phyloP scores from a whole-genome alignment of 2,888 invertebrate species.

The Apotomis capreana region DNA sequence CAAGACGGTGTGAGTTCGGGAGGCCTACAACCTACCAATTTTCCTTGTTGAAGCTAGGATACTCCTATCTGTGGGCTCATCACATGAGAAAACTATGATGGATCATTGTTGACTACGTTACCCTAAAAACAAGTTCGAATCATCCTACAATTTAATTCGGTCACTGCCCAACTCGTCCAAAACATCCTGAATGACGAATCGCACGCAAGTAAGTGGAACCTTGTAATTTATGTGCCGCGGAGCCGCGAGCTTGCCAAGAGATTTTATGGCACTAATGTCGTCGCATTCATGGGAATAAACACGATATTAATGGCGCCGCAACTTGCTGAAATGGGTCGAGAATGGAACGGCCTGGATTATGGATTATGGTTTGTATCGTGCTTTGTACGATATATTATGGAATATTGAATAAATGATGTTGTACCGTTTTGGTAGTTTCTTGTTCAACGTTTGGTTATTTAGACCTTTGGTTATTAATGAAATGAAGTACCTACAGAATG shows the following conservation, averaged over 20 bases:
- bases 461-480: too few species aligned
- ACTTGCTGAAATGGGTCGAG: conserved; percentile 18
- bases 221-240: conserved; percentile 32
- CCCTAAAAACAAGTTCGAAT: not conserved
- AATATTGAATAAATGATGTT: not conserved
- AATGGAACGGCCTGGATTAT: conserved; percentile 27
- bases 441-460: not conserved
- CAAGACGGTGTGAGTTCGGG: too few species aligned
- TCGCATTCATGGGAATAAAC: conserved; percentile 40
- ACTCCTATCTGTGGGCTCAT: too few species aligned
- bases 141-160: conserved; percentile 11
- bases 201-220: conserved; percentile 35
- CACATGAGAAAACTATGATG: too few species aligned
- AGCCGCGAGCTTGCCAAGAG: conserved; percentile 39
- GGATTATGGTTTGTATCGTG: conserved; percentile 27
- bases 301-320: conserved; percentile 39
- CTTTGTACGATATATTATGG: conserved; percentile 17
- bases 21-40: too few species aligned
- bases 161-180: conserved; percentile 28
- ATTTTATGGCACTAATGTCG: conserved; percentile 40
- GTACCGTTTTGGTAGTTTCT: not conserved
- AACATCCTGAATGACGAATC: conserved; percentile 41
- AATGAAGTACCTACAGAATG: too few species aligned
- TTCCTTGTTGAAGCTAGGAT: too few species aligned
- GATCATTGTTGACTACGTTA: not conserved